Evolutionary conservation across 2,113 vertebrate genomes (phyloP).

Genomic region (Lethenteron camtschaticum): DNA sequence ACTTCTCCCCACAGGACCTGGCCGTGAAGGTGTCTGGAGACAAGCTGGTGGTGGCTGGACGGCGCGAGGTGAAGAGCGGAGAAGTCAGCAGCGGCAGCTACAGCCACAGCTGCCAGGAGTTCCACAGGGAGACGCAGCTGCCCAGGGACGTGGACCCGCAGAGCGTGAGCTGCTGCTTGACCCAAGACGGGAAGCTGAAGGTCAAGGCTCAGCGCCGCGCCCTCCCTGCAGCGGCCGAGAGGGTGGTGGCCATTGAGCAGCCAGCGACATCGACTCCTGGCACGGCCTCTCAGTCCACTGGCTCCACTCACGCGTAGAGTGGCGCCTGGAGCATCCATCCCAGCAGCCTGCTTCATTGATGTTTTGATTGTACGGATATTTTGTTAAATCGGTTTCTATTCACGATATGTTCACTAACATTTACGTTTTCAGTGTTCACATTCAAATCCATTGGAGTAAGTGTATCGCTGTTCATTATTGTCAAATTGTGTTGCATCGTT

Average conservation of each 20-base stretch:
- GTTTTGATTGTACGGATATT: no score
- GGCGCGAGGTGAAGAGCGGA: neutral
- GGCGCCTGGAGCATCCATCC: no score
- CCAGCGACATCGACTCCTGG: no score
- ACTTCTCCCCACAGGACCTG: neutral
- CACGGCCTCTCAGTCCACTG: no score
- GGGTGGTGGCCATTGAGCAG: neutral
- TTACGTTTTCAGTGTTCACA: no score
- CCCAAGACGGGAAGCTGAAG: neutral
- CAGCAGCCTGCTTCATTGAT: no score
- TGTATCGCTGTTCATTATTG: no score
- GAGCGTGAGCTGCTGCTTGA: conserved; percentile 4
- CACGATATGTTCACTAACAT: no score
- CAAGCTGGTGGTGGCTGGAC: neutral
- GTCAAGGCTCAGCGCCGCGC: neutral
- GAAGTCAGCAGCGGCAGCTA: neutral
- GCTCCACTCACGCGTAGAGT: no score
- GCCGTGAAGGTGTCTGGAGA: neutral
- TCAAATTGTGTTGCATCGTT: no score
- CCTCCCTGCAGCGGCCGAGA: neutral
- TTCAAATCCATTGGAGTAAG: no score
- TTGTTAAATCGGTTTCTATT: no score
- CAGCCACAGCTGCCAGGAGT: neutral
- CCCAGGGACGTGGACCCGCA: conserved; percentile 3
- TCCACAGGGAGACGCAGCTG: neutral